Evolutionary conservation across 1,140 invertebrate genomes (phyloP).

Genomic region (Halotydeus destructor): DNA sequence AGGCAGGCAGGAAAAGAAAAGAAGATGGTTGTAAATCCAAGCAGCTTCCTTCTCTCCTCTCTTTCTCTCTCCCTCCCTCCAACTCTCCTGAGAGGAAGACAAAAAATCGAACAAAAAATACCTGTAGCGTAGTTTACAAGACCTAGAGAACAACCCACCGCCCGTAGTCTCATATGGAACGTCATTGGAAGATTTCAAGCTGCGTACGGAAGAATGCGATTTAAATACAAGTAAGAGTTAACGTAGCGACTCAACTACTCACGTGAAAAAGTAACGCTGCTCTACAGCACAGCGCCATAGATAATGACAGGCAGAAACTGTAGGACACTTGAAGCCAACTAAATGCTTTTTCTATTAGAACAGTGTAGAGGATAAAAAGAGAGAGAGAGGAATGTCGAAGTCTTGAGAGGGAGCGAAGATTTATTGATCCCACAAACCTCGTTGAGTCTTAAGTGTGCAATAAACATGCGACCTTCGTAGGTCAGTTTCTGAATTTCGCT

Average conservation of each 20-base stretch:
- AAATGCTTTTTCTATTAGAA: conserved; percentile 76
- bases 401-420: too few relatives aligned
- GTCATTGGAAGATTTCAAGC: conserved; percentile 61
- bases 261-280: conserved; percentile 94
- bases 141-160: conserved; percentile 80
- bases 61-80: too few relatives aligned
- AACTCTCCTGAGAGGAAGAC: too few relatives aligned
- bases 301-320: conserved; percentile 67
- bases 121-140: conserved; percentile 62
- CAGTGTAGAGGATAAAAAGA: too few relatives aligned
- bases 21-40: too few relatives aligned
- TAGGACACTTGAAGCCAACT: conserved; percentile 81
- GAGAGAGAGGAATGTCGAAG: too few relatives aligned
- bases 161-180: conserved; percentile 65
- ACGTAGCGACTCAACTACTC: conserved; percentile 27
- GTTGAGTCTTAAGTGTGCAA: conserved; percentile 52
- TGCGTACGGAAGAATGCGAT: conserved; percentile 22
- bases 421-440: conserved; percentile 39
- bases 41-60: too few relatives aligned
- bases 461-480: conserved; percentile 95
- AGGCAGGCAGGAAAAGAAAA: too few relatives aligned
- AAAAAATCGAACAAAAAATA: too few relatives aligned
- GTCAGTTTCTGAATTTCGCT: conserved; percentile 80
- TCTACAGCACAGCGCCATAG: conserved; percentile 89
- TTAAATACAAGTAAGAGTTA: neutral